Conservation (phyloP, 2,113 vertebrate species). For the Rhea americana region DNA sequence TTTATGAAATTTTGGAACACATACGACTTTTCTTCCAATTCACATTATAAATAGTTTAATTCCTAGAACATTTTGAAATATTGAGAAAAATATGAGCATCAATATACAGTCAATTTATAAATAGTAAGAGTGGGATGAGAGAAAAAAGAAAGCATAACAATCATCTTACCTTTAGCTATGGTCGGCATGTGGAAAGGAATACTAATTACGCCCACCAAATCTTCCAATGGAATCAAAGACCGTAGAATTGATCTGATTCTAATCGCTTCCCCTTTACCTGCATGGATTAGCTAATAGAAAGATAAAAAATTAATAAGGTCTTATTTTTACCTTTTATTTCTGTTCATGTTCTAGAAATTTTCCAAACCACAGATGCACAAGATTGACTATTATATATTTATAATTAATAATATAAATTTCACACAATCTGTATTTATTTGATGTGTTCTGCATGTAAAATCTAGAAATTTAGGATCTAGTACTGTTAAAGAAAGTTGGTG, state of each 20-base stretch:
- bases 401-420: background rate
- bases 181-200: conserved; percentile 94
- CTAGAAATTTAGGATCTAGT: background rate
- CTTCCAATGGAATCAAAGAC: conserved; percentile 92
- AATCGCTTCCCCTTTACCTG: conserved; percentile 95
- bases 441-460: background rate
- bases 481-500: background rate
- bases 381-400: background rate
- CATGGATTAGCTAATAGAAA: conserved; percentile 87
- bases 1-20: background rate
- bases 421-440: background rate
- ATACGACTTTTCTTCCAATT: background rate
- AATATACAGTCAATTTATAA: background rate
- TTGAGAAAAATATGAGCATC: background rate
- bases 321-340: background rate
- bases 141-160: background rate
- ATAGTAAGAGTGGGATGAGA: background rate
- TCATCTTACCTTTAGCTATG: conserved; percentile 85
- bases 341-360: background rate
- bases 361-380: background rate
- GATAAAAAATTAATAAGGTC: background rate
- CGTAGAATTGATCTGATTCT: conserved; percentile 94
- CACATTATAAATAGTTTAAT: background rate
- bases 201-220: conserved; percentile 95
- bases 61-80: background rate